Conservation (phyloP, 2,113 vertebrate species). For the Apodemus speciosus region DNA sequence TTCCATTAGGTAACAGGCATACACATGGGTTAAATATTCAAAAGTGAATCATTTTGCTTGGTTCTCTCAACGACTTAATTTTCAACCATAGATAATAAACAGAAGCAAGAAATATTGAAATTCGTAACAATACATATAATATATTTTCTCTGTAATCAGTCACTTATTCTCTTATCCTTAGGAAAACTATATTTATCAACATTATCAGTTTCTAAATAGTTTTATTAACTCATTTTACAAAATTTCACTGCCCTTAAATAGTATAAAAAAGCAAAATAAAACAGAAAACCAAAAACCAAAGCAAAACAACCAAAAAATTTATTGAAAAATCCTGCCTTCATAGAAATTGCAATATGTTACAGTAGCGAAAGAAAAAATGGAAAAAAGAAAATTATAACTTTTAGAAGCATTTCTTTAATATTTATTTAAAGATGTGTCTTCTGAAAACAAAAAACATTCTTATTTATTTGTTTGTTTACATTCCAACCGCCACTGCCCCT, state of each 20-base stretch:
- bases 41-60: not conserved
- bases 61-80: not conserved
- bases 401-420: conserved; percentile 14
- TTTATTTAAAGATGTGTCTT: not conserved
- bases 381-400: not conserved
- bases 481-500: too few relatives aligned
- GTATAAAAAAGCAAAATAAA: too few relatives aligned
- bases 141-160: not conserved
- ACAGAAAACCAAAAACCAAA: too few relatives aligned
- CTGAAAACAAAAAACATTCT: not conserved
- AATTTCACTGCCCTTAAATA: not conserved
- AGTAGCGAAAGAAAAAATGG: not conserved
- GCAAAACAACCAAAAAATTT: not conserved
- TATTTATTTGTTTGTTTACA: too few relatives aligned
- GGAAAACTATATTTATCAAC: not conserved
- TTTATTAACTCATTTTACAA: conserved; percentile 12
- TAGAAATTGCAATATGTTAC: not conserved
- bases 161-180: not conserved
- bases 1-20: not conserved
- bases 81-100: not conserved
- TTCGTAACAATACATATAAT: not conserved
- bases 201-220: not conserved
- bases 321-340: not conserved
- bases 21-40: not conserved
- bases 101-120: not conserved